Evolutionary conservation across 2,797 vertebrate species (phyloP), one percentile per base, ranked within the genome.

Genomic region (Eulemur rubriventer): DNA sequence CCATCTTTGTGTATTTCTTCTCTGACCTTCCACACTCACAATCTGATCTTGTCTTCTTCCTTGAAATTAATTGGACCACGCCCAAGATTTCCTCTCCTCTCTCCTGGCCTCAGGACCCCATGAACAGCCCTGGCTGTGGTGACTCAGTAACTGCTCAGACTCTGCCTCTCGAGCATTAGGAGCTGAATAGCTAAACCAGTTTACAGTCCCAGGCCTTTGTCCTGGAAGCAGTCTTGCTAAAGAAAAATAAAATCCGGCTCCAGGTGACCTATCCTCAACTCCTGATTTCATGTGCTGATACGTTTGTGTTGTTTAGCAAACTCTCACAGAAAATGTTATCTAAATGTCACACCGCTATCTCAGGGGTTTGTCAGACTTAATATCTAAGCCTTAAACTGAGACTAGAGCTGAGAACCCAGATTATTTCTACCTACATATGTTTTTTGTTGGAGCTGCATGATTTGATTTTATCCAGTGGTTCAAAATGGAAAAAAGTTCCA

Each of bases 241-340:
- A 83, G 26, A 81, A 94, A 93, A 96, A 89, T 78, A 83, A 97
- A 96, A 78, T 55, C 65, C 22, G 2, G 59, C 91, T 96, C 52
- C 41, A 72, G 48, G 59, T 91, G 87, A 97, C 96, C 92, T 96
- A 84, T 95, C 61, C 41, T 76, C 43, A 87, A 84, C 65, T 83
- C 52, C 18, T 38, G 79, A 94, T 89, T 94, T 85, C 81, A 33
- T 81, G 93, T 63, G 78, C 91, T 69, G 76, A 87, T 83, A 87
- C 87, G 86, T 96, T 93, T 97, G 91, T 96, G 93, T 67, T 96
- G 75, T 96, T 95, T 84, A 84, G 90, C 80, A 89, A 97, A 89
- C 57, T 90, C 70, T 93, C 80, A 70, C 55, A 52, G 94, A 93
- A 98, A 98, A 98, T 98, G 96, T 96, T 98, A 97, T 97, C 94